Percentiles rank a stretch among this genome's conserved stretches.
These are phyloP conservation scores for Cygnus atratus DNA, from an alignment of 2,113 vertebrate species.

Conservation along the genomic window DNA sequence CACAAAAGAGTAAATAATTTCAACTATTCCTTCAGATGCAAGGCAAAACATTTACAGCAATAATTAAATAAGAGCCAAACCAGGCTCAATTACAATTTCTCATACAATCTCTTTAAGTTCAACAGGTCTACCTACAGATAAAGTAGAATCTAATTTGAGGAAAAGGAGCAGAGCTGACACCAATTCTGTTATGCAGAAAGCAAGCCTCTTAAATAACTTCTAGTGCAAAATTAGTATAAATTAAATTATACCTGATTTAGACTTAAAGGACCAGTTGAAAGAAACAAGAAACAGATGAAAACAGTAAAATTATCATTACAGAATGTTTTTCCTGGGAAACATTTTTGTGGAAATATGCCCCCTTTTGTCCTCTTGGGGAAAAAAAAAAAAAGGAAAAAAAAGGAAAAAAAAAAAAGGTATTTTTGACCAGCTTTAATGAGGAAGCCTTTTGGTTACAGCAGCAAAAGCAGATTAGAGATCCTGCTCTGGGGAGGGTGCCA, in stretches of 20 bases:
- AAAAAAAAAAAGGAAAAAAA: not conserved
- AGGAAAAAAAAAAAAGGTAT: not conserved
- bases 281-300: not conserved
- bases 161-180: not conserved
- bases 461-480: constrained; percentile 45
- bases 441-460: constrained; percentile 26
- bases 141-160: not conserved
- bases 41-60: not conserved
- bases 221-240: not conserved
- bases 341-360: not conserved
- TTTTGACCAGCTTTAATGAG: constrained; percentile 24
- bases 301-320: not conserved
- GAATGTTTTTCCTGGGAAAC: not conserved
- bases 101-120: not conserved
- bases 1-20: not conserved
- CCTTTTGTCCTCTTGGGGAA: not conserved
- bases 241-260: not conserved
- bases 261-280: not conserved
- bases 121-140: not conserved
- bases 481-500: constrained; percentile 29
- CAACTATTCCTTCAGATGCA: not conserved
- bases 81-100: not conserved
- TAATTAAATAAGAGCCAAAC: not conserved
- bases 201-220: not conserved
- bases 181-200: not conserved